Evolutionary conservation across 2,888 invertebrate species (phyloP).

Genomic region (Perdita meconis): DNA sequence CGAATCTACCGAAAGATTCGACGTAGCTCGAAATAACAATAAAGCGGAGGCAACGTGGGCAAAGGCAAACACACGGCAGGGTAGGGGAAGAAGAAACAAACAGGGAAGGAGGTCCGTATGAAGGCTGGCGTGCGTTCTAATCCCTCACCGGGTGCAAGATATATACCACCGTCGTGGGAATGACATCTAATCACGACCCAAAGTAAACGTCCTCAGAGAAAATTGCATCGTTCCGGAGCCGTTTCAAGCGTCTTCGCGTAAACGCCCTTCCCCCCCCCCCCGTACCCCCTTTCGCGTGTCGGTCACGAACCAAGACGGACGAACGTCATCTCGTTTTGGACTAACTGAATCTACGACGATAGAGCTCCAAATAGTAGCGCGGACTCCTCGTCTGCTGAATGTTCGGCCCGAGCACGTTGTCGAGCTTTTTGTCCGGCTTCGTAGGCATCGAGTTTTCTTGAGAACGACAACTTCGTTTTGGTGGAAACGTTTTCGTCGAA

Average conservation of each 20-base stretch:
- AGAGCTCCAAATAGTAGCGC: slow-evolving; percentile 74
- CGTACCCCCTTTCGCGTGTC: neutral
- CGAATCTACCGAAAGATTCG: slow-evolving; percentile 13
- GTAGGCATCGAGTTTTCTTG: slow-evolving; percentile 48
- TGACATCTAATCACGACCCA: slow-evolving; percentile 63
- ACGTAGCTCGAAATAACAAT: slow-evolving; percentile 36
- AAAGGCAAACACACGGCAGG: too few species aligned
- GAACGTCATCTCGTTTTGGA: slow-evolving; percentile 50
- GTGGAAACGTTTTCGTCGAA: slow-evolving; percentile 28
- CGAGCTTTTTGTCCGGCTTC: slow-evolving; percentile 72
- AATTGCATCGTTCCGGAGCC: slow-evolving; percentile 53
- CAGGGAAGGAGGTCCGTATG: neutral
- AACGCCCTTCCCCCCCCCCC: slow-evolving; percentile 12
- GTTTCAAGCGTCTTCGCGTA: slow-evolving; percentile 31
- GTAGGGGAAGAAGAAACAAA: slow-evolving; percentile 7
- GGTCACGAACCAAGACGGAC: slow-evolving; percentile 38
- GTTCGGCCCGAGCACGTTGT: slow-evolving; percentile 56
- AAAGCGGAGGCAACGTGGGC: slow-evolving; percentile 10
- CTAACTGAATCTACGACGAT: slow-evolving; percentile 71
- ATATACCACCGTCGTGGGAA: slow-evolving; percentile 33
- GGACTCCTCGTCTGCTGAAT: slow-evolving; percentile 54
- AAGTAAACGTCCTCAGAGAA: slow-evolving; percentile 62
- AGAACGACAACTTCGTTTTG: slow-evolving; percentile 44
- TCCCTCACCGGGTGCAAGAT: slow-evolving; percentile 10
- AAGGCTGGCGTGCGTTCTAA: slow-evolving; percentile 28